Evolutionary conservation across 1,140 invertebrate genomes (phyloP), one percentile per base, ranked within the genome.

Genomic region (Euschistus heros): DNA sequence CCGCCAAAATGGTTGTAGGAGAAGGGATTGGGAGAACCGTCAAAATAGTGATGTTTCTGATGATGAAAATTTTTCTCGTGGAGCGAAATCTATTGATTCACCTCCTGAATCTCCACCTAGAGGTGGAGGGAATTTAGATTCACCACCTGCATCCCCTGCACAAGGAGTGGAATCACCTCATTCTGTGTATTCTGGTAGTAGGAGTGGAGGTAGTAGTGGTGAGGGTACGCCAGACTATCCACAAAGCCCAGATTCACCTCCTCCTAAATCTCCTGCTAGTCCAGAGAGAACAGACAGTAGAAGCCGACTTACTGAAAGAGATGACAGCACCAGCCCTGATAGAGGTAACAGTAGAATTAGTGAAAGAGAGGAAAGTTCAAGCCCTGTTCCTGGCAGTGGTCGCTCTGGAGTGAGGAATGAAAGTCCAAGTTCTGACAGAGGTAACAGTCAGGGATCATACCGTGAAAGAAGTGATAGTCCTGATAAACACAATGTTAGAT

Each of bases 21-120:
- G 42, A 55, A 54, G 46, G 63, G 42, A 63, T 30, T 68, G 66
- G 59, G 60, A 55, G 5, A 66, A 66, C 47, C 27, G 57, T 26
- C 66, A 67, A 18, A 68, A 65, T 24, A 68, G 67, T 52, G 69
- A 70, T 63, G 69, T 70, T 13, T 70, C 69, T 15, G 69, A 70
- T 42, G 69, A 70, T 55, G 69, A 70, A 57, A 69, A 69, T 47
- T 68, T 70, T 22, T 68, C 67, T 26, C 46, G 66, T 50, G 69
- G 67, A 20, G 69, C 69, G n/a, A 68, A 67, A 33, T 68, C 67
- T 54, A 70, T 70, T 59, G 69, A 70, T 20, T 60, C 47, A 27
- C 69, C 69, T 24, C 69, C 69, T 15, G 67, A 70, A 52, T 68
- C 66, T 47, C 69, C 69, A 26, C 68, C 67, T 30, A 62, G 64